Evolutionary conservation across 2,888 invertebrate genomes (phyloP).

Genomic region (Plebejus anna): DNA sequence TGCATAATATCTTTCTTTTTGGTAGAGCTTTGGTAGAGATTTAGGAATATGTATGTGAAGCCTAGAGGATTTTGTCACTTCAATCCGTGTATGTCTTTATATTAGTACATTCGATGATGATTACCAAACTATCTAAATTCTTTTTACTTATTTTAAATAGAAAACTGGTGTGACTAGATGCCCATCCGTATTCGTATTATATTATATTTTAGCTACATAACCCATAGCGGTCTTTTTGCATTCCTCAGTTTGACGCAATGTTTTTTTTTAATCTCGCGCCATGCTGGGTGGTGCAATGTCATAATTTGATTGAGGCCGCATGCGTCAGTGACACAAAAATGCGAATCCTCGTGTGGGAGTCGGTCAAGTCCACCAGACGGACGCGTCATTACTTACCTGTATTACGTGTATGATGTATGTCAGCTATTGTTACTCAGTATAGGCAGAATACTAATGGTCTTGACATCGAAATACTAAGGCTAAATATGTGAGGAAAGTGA

Average conservation of each 20-base stretch:
- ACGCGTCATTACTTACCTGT: not conserved
- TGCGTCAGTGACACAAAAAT: conserved; percentile 17
- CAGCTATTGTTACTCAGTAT: not conserved
- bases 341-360: conserved; percentile 11
- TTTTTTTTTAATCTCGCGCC: not conserved
- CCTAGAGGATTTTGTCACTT: too few relatives aligned
- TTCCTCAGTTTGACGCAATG: not conserved
- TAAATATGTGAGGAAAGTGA: not conserved
- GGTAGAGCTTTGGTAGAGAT: too few relatives aligned
- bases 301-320: conserved; percentile 17
- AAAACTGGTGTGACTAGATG: conserved; percentile 9
- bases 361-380: conserved; percentile 15
- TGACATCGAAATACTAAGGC: not conserved
- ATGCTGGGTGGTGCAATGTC: not conserved
- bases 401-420: not conserved
- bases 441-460: not conserved
- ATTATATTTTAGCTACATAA: not conserved
- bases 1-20: too few relatives aligned
- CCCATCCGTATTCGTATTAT: not conserved
- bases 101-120: too few relatives aligned
- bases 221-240: not conserved
- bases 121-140: not conserved
- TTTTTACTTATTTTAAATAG: not conserved
- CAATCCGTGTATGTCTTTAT: too few relatives aligned
- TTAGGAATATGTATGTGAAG: too few relatives aligned